Conservation (phyloP, 2,888 invertebrate genomes). For the Neocrepidodera transversa region DNA sequence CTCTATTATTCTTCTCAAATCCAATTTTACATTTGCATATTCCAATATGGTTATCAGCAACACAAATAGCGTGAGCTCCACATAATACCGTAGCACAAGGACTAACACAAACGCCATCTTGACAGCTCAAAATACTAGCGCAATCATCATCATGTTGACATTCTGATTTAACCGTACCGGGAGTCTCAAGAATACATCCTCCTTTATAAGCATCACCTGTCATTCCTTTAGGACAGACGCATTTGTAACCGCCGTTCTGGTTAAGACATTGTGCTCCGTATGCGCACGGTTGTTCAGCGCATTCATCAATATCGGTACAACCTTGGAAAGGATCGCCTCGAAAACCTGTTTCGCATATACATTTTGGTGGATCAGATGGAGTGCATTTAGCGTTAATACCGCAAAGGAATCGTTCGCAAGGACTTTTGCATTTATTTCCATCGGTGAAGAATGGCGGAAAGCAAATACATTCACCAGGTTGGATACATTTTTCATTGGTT, state of each 20-base stretch:
- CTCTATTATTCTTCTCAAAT: conserved; percentile 77
- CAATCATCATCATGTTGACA: conserved; percentile 80
- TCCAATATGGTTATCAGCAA: conserved; percentile 85
- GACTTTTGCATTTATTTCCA: conserved; percentile 88
- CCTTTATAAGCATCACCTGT: conserved; percentile 85
- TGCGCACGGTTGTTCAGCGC: conserved; percentile 82
- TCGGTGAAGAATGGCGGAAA: conserved; percentile 90
- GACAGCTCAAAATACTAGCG: conserved; percentile 79
- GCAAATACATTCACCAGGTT: conserved; percentile 90
- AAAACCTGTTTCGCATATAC: conserved; percentile 86
- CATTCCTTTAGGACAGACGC: conserved; percentile 83
- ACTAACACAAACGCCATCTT: conserved; percentile 79
- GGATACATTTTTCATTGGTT: conserved; percentile 87
- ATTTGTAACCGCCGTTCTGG: conserved; percentile 84
- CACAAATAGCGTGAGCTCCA: conserved; percentile 85
- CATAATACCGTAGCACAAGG: conserved; percentile 82
- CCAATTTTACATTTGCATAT: conserved; percentile 89
- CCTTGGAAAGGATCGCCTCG: conserved; percentile 86
- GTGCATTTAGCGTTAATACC: conserved; percentile 91
- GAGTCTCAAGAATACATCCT: conserved; percentile 72
- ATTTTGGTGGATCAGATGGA: conserved; percentile 86
- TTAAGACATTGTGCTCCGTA: conserved; percentile 90
- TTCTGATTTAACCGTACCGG: conserved; percentile 67
- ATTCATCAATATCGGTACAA: conserved; percentile 87
- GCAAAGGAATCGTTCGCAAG: conserved; percentile 88